These are phyloP conservation scores for Lymantria monacha DNA, from an alignment of 2,888 invertebrate genomes.

Conservation along the genomic window DNA sequence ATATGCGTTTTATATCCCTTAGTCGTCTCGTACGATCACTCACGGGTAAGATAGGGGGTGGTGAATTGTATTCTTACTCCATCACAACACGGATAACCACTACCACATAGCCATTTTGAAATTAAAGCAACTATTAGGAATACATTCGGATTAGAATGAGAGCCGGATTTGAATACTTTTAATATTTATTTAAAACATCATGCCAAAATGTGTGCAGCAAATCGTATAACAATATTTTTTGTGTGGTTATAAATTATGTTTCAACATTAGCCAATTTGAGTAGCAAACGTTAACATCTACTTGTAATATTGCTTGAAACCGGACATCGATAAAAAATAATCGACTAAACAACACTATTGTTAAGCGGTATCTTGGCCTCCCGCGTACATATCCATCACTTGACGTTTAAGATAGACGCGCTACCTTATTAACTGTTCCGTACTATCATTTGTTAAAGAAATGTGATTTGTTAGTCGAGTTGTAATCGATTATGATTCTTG, in stretches of 20 bases:
- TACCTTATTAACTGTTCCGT: constrained; percentile 66
- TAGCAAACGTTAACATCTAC: background rate
- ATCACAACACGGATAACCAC: no score
- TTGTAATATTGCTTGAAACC: background rate
- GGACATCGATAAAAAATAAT: constrained; percentile 26
- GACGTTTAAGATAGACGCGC: constrained; percentile 67
- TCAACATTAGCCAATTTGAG: background rate
- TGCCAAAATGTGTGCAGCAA: no score
- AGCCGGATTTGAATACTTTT: no score
- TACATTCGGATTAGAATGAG: no score
- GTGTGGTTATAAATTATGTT: background rate
- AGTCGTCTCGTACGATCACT: no score
- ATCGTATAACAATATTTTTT: background rate
- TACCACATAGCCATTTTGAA: no score
- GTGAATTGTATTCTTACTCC: no score
- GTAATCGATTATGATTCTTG: constrained; percentile 34
- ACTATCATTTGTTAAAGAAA: constrained; percentile 50
- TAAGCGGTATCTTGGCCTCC: constrained; percentile 57
- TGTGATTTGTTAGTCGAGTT: constrained; percentile 33
- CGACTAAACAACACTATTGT: constrained; percentile 52
- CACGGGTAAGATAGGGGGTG: no score
- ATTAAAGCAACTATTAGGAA: no score
- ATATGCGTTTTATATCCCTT: no score
- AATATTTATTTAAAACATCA: no score
- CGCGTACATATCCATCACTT: constrained; percentile 66